A percentile compares a stretch with the other conserved stretches of the same genome.
phyloP scores from a whole-genome alignment of 2,797 vertebrate genomes.

The Meda fulgida region DNA sequence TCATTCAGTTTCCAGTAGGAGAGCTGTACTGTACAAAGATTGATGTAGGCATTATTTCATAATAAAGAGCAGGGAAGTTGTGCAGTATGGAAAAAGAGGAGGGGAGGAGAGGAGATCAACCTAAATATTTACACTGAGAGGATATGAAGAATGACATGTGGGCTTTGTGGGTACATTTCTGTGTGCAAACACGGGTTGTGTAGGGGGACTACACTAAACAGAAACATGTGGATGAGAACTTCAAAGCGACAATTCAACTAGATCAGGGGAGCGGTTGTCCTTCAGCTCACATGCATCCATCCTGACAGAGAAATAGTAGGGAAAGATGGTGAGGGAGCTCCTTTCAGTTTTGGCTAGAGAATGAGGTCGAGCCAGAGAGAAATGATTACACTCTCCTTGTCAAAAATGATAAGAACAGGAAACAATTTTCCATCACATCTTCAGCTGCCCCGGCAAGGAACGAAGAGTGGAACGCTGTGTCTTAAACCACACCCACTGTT shows the following conservation, averaged over 20 bases:
- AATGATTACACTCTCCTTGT: constrained; percentile 9
- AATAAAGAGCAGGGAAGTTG: constrained; percentile 4
- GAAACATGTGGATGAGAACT: constrained; percentile 56
- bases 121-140: constrained; percentile 68
- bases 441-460: constrained; percentile 42
- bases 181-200: constrained; percentile 36
- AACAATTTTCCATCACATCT: constrained; percentile 22
- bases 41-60: neutral
- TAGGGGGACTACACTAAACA: constrained; percentile 48
- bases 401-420: constrained; percentile 12
- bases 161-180: constrained; percentile 27
- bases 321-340: neutral
- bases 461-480: constrained; percentile 15
- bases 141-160: constrained; percentile 44
- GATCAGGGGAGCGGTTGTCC: constrained; percentile 36
- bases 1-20: constrained; percentile 1
- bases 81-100: constrained; percentile 53
- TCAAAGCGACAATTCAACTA: constrained; percentile 49
- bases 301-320: constrained; percentile 19
- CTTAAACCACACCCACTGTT: constrained; percentile 63
- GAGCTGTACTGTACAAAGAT: constrained; percentile 3
- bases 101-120: constrained; percentile 51
- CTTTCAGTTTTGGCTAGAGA: neutral
- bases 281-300: constrained; percentile 34
- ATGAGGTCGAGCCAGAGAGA: constrained; percentile 36